Base-by-base conservation (phyloP, 1,140 invertebrate genomes). In the Diploscapter pachys region DNA sequence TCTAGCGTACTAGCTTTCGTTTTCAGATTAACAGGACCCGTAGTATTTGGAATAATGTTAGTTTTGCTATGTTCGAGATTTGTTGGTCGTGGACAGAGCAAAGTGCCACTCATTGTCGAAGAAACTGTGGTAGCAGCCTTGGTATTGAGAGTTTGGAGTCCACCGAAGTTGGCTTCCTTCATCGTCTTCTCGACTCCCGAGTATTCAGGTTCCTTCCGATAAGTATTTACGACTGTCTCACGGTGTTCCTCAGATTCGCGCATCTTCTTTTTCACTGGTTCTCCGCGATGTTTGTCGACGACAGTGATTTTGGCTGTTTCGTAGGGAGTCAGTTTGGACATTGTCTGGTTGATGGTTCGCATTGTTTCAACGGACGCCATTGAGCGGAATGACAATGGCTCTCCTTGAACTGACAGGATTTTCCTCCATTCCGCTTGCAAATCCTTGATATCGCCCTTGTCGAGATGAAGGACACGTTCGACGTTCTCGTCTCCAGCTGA, bases 401-500 rank as follows among this genome's bases (percentile, higher is more conserved):
- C 56, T 56, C 59, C 64, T 71, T 67, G 13, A 63, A 53, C 59
- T 13, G 54, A 61, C 61, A 75, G 52, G 54, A 75, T 75, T n/a
- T 65, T 53, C 61, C 57, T 75, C 53, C 48, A 56, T 49, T 75
- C 74, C 56, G 61, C 48, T 13, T 51, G 49, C 4, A 54, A 53
- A 57, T 74, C 57, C 56, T 68, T 68, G 59, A 74, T 50, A 54
- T 62, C 54, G 55, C 59, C 57, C 50, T 64, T 74, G 9, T 62
- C 55, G 63, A 74, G 68, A 48, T 74, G 65, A 11, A 59, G 5
- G 49, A 66, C 57, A 31, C 71, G 59, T 13, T 63, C 66, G 11
- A 63, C 72, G 3, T 54, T 66, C 57, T 77, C 71, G 50, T 78
- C 68, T 9, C 76, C 65, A 72, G 68, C 71, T 4, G 81, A 73